Evolutionary conservation across 2,797 vertebrate genomes (phyloP), one percentile per base, ranked within the genome.

Genomic region (Cyclopterus lumpus): DNA sequence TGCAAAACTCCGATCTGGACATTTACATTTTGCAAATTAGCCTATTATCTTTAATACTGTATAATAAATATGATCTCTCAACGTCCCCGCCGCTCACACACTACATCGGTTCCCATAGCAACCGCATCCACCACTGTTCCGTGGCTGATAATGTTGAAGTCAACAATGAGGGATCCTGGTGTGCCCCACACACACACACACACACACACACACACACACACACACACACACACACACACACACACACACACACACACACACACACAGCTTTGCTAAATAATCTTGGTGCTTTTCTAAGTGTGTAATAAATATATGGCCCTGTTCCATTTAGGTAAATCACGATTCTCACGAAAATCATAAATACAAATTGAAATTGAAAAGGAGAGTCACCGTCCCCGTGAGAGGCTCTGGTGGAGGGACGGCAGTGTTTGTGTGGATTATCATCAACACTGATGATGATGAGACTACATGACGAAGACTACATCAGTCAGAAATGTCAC

Each of bases 71-170:
- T 46, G 42, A 82, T 76, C 55, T 63, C 24, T 44, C 30, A 36
- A 11, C 11, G 67, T 77, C 83, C 80, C 72, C 2, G 8, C 74
- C 12, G 15, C 65, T 86, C 75, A 67, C 73, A 60, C 69, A 58
- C 85, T 82, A 89, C 87, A 83, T 77, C 60, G 12, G 92, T 93
- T 90, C 40, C 91, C 84, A 88, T 84, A 60, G 88, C 85, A 88
- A 93, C 91, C 49, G 26, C 62, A 81, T 75, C 87, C 73, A 75
- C 79, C 32, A 12, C 77, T 28, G 15, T 70, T 46, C 64, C 82
- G 68, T 62, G 79, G 70, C 63, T 72, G 63, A 49, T 79, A 74
- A 86, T 70, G 74, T 77, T 81, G 73, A 71, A 76, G 65, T 79
- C 71, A 80, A 79, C 75, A 67, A 58, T 63, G 74, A 81, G 42